Conservation (phyloP, 2,113 vertebrate genomes). For the Athene cunicularia region DNA sequence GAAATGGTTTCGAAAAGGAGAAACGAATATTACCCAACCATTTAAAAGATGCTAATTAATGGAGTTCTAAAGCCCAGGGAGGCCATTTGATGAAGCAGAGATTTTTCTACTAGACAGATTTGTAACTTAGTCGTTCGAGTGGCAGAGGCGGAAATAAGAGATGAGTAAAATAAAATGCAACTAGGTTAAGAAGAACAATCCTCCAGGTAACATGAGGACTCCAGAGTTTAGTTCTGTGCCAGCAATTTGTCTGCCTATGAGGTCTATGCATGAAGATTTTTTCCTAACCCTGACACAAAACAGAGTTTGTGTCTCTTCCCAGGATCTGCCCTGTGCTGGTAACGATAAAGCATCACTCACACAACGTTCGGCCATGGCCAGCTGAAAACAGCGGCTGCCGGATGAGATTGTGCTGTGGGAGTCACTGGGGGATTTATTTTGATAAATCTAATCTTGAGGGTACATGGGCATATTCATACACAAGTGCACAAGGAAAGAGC, state of each 20-base stretch:
- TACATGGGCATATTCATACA: not conserved
- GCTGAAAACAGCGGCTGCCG: not conserved
- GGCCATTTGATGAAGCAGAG: constrained; percentile 62
- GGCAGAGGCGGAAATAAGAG: constrained; percentile 29
- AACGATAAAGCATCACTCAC: not conserved
- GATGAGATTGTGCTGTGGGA: not conserved
- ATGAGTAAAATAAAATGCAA: constrained; percentile 64
- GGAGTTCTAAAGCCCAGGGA: constrained; percentile 76
- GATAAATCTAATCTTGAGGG: not conserved
- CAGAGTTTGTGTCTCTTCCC: not conserved
- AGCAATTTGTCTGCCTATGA: not conserved
- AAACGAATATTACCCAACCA: constrained; percentile 76
- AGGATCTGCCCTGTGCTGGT: not conserved
- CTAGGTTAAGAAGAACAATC: constrained; percentile 62
- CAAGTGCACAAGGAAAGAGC: not conserved
- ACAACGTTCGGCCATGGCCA: accelerated
- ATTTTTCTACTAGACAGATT: constrained; percentile 62
- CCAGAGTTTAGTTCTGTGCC: not conserved
- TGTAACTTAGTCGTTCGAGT: not conserved
- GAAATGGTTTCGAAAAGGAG: constrained; percentile 72
- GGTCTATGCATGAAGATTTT: not conserved
- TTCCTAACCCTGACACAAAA: not conserved
- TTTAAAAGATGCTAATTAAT: constrained; percentile 85
- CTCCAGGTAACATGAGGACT: constrained; percentile 18
- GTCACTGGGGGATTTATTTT: not conserved